phyloP scores from a whole-genome alignment of 1,140 invertebrate genomes.

The Eueides isabella region DNA sequence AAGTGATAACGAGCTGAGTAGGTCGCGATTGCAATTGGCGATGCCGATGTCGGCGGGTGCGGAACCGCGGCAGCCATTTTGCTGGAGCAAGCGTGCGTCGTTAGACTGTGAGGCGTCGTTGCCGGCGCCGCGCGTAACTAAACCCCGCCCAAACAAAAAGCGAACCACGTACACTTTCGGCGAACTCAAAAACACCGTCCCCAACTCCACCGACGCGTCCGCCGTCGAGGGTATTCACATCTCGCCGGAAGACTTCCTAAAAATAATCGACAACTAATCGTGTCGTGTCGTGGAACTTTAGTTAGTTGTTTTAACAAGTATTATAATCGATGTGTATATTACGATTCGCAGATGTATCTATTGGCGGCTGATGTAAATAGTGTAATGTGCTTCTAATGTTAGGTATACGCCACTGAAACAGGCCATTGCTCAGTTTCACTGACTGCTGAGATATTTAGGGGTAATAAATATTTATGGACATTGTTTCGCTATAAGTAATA shows the following conservation, averaged over 20 bases:
- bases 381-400: slow-evolving; percentile 78
- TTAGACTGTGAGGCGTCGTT: slow-evolving; percentile 56
- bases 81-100: slow-evolving; percentile 59
- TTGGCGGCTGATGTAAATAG: slow-evolving; percentile 74
- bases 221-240: slow-evolving; percentile 52
- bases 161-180: slow-evolving; percentile 67
- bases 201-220: slow-evolving; percentile 53
- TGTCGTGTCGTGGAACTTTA: slow-evolving; percentile 33
- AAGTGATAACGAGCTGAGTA: slow-evolving; percentile 66
- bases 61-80: slow-evolving; percentile 59
- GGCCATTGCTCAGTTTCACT: slow-evolving; percentile 67
- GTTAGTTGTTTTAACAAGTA: slow-evolving; percentile 52
- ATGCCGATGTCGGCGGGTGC: slow-evolving; percentile 74
- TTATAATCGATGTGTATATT: slow-evolving; percentile 67
- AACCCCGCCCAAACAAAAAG: slow-evolving; percentile 40
- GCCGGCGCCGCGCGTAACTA: slow-evolving; percentile 23
- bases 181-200: slow-evolving; percentile 70
- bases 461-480: slow-evolving; percentile 8
- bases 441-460: slow-evolving; percentile 18
- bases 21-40: slow-evolving; percentile 57
- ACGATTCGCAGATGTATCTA: slow-evolving; percentile 58
- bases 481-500: slow-evolving; percentile 18
- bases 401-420: slow-evolving; percentile 76
- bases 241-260: slow-evolving; percentile 68
- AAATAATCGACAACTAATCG: slow-evolving; percentile 68